Conservation (phyloP, 92 coral and sea anemone species). For the Micromussa lordhowensis region DNA sequence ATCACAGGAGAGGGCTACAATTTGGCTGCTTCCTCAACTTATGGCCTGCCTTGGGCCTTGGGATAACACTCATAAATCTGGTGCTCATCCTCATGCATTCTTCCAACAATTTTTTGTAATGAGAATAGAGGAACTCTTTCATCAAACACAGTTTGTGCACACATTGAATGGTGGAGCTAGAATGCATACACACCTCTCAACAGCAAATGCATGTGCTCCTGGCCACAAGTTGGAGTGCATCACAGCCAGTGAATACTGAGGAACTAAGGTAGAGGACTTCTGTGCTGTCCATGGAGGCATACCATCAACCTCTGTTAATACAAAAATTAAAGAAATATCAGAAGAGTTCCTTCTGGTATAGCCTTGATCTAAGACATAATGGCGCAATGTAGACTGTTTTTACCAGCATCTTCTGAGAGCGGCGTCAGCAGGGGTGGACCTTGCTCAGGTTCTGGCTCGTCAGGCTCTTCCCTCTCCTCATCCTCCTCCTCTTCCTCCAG, state of each 20-base stretch:
- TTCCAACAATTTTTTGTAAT: no score
- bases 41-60: background rate
- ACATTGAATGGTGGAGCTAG: background rate
- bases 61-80: no score
- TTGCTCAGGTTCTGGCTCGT: slow-evolving; percentile 98
- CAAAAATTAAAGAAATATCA: background rate
- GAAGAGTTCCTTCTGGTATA: background rate
- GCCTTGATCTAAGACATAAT: background rate
- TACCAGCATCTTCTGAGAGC: slow-evolving; percentile 94
- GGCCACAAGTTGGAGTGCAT: slow-evolving; percentile 98
- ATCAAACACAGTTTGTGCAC: background rate
- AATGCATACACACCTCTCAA: slow-evolving; percentile 80
- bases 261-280: slow-evolving; percentile 84
- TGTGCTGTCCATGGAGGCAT: slow-evolving; percentile 96
- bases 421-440: slow-evolving; percentile 98
- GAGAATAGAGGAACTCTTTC: no score
- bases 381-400: background rate
- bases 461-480: slow-evolving; percentile 98
- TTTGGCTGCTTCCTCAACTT: background rate
- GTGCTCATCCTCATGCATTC: background rate
- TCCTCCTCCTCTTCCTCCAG: slow-evolving; percentile 99
- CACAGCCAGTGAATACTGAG: slow-evolving; percentile 92
- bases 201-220: slow-evolving; percentile 97
- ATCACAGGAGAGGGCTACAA: background rate
- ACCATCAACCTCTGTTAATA: slow-evolving; percentile 85